Evolutionary conservation across 2,888 invertebrate species (phyloP), one percentile per base, ranked within the genome.

Genomic region (Trisateles emortualis): DNA sequence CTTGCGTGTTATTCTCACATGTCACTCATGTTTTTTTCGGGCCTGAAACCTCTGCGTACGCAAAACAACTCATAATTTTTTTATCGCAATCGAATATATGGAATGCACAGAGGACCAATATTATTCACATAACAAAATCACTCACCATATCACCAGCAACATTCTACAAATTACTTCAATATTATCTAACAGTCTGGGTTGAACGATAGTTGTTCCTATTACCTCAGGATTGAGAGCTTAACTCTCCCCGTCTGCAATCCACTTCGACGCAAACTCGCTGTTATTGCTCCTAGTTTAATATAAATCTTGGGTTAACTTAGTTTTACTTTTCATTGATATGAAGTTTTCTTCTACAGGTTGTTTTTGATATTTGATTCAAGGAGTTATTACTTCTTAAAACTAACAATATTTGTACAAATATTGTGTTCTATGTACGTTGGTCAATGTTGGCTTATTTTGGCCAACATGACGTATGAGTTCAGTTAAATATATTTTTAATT

Each of bases 171-270:
- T 47, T 33, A 22, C 24, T 13, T 22, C 22, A 39, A 33, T 35
- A 45, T 30, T 49, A 62, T 52, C 41, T 43, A 47, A 49, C 13
- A 42, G 8, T 13, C 16, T 36, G 30, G 16, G 30, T 19, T 29
- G 36, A 30, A 30, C 29, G 51, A 38, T 64, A 69, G 64, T 62
- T 44, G 62, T 56, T 47, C 58, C 55, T 26, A 73, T 72, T 72
- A 71, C 67, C 52, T 53, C 50, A 68, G 71, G 74, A 77, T 79
- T 72, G 72, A 64, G 59, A 65, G 77, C 74, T 78, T 68, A 75
- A 44, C 44, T 50, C 40, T 40, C 49, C 29, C 42, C 55, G 60
- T 73, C 52, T 52, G 48, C 52, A 29, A 19, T 49, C 29, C 29
- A 22, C 30, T 9, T 36, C 11, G 3, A 3, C 29, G 39, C 26